Conservation (phyloP, 2,888 invertebrate species). For the Tribolium freemani region DNA sequence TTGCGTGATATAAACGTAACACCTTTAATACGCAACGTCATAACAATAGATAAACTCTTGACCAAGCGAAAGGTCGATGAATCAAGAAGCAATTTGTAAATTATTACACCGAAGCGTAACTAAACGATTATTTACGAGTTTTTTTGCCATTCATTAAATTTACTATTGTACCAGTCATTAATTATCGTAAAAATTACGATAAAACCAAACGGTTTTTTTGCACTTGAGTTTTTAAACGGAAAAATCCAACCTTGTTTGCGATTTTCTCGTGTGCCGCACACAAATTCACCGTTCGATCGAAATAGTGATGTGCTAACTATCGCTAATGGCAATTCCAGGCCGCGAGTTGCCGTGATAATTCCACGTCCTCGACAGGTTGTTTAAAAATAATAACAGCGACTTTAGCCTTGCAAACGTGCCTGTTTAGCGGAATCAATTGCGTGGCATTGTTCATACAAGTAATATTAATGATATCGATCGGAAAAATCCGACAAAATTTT, state of each 20-base stretch:
- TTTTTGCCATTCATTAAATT: neutral
- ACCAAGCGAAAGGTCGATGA: neutral
- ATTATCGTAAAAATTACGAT: neutral
- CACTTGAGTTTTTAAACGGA: neutral
- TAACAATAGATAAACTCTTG: neutral
- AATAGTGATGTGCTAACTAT: neutral
- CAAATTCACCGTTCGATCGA: neutral
- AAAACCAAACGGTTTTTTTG: neutral
- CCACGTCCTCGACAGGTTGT: conserved; percentile 24
- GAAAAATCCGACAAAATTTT: neutral
- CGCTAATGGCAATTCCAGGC: conserved; percentile 16
- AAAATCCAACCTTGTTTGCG: neutral
- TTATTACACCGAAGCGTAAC: neutral
- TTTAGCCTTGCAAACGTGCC: conserved; percentile 27
- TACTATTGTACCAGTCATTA: neutral
- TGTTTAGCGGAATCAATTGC: conserved; percentile 35
- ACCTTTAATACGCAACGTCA: neutral
- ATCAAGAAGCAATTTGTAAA: neutral
- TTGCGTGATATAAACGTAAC: neutral
- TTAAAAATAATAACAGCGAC: conserved; percentile 6
- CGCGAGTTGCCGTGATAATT: conserved; percentile 1
- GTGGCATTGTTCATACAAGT: conserved; percentile 28
- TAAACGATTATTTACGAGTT: neutral
- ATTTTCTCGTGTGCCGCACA: neutral
- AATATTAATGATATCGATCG: conserved; percentile 28